A percentile compares a stretch with the other conserved stretches of the same genome.
These are phyloP conservation scores for Callaeas wilsoni DNA, from an alignment of 2,113 vertebrate genomes.

Conservation along the genomic window DNA sequence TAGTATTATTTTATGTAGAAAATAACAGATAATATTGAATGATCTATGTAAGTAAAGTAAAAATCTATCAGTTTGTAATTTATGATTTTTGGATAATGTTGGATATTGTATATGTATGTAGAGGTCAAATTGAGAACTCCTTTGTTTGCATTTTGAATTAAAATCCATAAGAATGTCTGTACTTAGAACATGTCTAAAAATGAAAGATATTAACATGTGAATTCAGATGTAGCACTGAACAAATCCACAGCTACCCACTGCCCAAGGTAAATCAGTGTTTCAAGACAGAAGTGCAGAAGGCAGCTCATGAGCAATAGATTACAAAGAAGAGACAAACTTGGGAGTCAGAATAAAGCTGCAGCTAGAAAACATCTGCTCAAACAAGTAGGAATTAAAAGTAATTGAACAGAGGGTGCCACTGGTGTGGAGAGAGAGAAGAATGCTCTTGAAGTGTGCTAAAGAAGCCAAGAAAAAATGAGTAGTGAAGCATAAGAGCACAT, in stretches of 20 bases:
- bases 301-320: not conserved
- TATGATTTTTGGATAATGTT: not conserved
- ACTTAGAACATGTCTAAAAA: not conserved
- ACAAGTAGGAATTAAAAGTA: not conserved
- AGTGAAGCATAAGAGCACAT: not conserved
- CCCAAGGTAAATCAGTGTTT: not conserved
- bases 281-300: not conserved
- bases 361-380: not conserved
- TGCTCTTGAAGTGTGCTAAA: not conserved
- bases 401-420: not conserved
- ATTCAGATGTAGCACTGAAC: not conserved
- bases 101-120: not conserved
- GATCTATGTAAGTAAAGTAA: not conserved
- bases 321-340: not conserved
- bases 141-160: not conserved
- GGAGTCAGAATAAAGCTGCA: not conserved
- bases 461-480: not conserved
- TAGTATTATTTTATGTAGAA: not conserved
- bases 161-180: not conserved
- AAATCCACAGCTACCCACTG: not conserved
- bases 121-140: not conserved
- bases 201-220: not conserved
- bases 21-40: not conserved
- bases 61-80: not conserved
- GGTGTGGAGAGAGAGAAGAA: not conserved